Conservation (phyloP, 2,797 vertebrate genomes). For the Coilia nasus region DNA sequence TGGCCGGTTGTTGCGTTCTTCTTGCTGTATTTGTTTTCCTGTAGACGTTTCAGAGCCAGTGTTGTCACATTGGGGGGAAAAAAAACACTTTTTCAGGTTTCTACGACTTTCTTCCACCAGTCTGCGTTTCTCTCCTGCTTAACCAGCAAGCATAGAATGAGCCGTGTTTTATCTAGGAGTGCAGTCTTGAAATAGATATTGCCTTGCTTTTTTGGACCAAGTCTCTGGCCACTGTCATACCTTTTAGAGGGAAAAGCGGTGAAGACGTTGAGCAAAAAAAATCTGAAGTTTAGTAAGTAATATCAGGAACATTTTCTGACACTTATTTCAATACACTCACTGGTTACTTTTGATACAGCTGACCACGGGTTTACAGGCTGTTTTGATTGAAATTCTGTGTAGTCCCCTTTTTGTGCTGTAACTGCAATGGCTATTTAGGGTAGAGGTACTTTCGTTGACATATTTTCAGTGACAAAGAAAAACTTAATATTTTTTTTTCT, state of each 20-base stretch:
- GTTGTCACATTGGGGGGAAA: background rate
- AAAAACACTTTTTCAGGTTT: slow-evolving; percentile 7
- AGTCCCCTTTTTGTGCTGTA: slow-evolving; percentile 35
- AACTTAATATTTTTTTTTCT: background rate
- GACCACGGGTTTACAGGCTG: background rate
- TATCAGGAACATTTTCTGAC: slow-evolving; percentile 21
- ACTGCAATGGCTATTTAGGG: background rate
- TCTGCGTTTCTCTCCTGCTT: background rate
- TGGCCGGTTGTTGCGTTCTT: slow-evolving; percentile 2
- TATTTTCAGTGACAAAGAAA: background rate
- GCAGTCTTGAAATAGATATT: slow-evolving; percentile 17
- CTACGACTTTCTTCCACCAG: background rate
- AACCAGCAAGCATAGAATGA: slow-evolving; percentile 12
- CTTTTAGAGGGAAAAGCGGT: background rate
- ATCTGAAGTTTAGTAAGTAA: background rate
- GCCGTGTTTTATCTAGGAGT: slow-evolving; percentile 11
- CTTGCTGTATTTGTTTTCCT: slow-evolving; percentile 16
- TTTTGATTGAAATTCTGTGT: background rate
- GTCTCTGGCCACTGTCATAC: slow-evolving; percentile 2
- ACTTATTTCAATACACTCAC: background rate
- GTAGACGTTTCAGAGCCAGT: background rate
- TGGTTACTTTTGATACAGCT: background rate
- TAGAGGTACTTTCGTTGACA: slow-evolving; percentile 12
- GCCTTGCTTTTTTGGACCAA: slow-evolving; percentile 14
- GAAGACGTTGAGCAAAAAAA: background rate